Conservation (phyloP, 2,797 vertebrate species). For the Meriones psammophilus region DNA sequence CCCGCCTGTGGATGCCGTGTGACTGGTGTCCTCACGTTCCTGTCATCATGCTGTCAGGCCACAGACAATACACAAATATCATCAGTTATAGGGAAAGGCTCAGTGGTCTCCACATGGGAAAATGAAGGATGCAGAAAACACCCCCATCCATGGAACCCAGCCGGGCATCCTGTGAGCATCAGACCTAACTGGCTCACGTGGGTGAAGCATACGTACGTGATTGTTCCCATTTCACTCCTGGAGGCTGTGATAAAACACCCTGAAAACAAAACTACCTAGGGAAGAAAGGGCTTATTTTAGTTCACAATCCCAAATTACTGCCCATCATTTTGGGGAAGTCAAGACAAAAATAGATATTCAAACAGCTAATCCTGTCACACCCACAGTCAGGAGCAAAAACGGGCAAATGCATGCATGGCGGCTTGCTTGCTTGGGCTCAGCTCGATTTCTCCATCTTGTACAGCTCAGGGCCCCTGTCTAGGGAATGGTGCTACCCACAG, state of each 20-base stretch:
- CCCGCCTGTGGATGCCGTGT: background rate
- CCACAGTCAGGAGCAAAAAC: background rate
- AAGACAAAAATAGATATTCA: background rate
- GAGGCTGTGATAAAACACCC: background rate
- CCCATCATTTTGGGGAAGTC: background rate
- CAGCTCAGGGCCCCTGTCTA: background rate
- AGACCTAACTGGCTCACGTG: background rate
- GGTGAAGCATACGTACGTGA: background rate
- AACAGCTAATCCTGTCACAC: background rate
- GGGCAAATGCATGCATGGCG: background rate
- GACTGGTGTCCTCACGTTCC: too few relatives aligned
- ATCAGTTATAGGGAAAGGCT: background rate
- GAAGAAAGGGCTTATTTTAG: background rate
- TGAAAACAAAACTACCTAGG: background rate
- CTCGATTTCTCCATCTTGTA: background rate
- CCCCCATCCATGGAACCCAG: background rate
- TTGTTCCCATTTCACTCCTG: background rate
- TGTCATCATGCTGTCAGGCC: background rate
- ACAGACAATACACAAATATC: background rate
- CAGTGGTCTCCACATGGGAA: background rate
- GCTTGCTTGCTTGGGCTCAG: background rate
- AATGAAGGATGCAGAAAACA: background rate
- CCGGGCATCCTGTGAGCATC: background rate
- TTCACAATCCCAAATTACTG: background rate
- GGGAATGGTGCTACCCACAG: background rate